Base-by-base conservation (phyloP, 2,888 invertebrate genomes). In the Morpho deidamia region DNA sequence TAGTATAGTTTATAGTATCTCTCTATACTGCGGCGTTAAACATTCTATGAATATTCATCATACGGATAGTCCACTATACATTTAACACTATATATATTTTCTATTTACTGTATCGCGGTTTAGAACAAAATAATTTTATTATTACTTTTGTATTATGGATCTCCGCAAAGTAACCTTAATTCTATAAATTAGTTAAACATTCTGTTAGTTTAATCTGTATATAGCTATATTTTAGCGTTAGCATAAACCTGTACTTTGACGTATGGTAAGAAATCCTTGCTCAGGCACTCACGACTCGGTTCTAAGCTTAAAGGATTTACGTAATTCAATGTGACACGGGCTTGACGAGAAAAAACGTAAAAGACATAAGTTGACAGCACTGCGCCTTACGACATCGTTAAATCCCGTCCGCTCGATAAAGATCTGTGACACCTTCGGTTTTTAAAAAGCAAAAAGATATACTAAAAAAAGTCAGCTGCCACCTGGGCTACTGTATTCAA, bases 401-500 rank as follows among this genome's bases (percentile, higher is more conserved):
- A 88, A 81, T 81, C 84, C 83, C 83, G 70, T 74, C 81, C 78
- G 74, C 58, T 69, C 69, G 88, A 87, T 87, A 87, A 82, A 81
- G 81, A 88, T 87, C 88, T 78, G 86, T 87, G 88, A 86, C 86
- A 88, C 81, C 74, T 83, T 71, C 57, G 66, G 65, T 71, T 67
- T 66, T 54, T 53, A 69, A 69, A 72, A 64, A 61, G 69, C 69
- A 70, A 66, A 61, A 48, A 58, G 59, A 68, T 59, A 60, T 48
- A 57, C 39, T 67, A 71, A 73, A 72, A 71, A 76, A 64, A 71
- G 72, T 71, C 70, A 72, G 64, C 67, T 71, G 65, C 70, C 71
- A 72, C 67, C 76, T 73, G 76, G 76, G 81, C 88, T 88, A 86
- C 88, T 86, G 88, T 88, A 87, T 88, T 87, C 75, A 86, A 88